Base-by-base conservation (phyloP, 2,797 vertebrate species). In the Peromyscus aztecus region DNA sequence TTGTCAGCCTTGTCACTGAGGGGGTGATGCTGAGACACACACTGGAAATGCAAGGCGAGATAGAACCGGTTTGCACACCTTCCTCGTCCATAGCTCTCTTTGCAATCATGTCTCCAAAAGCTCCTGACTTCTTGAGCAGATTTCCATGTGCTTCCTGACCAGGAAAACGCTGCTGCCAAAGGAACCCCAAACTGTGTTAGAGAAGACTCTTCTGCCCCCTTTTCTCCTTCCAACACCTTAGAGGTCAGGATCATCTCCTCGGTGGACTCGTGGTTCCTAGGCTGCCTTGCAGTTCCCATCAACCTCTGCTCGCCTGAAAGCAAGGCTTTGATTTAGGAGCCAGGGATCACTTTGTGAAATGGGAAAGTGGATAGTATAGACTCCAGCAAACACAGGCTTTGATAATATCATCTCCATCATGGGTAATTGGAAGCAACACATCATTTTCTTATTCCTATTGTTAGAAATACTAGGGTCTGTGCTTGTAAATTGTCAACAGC, bases 61-160 rank as follows among this genome's bases (percentile, higher is more conserved):
- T 46, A 40, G 16, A 34, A 82, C 46, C 23, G 1, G 59, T 91
- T 83, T 65, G 78, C 91, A 69, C 46, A 65, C 57, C 90, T 96
- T 96, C 82, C 86, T 85, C 16, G 67, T 76, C 81, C 69, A 27
- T 31, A 43, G 21, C 59, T 93, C 43, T 85, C 73, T 83, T 92
- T 90, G 77, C 17, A 1, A 67, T 84, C 34, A 40, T 9, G 69
- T 87, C 91, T 93, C 84, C 29, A 37, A 89, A 93, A n/a, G 3
- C 1, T 84, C 73, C 75, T 94, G 0, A 2, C 4, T 78, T 90
- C 87, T 90, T 19, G 29, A 92, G 29, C 34, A 11, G 57, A 61
- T 46, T 92, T 76, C 55, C 65, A 0, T 34, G 14, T 27, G 43
- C 69, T 65, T 95, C 55, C 6, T 11, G 85, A 80, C 69, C 34